Percentiles rank a stretch among this genome's conserved stretches.
Conservation (phyloP, 23 tunicate genomes). For the Ascidia mentula region DNA sequence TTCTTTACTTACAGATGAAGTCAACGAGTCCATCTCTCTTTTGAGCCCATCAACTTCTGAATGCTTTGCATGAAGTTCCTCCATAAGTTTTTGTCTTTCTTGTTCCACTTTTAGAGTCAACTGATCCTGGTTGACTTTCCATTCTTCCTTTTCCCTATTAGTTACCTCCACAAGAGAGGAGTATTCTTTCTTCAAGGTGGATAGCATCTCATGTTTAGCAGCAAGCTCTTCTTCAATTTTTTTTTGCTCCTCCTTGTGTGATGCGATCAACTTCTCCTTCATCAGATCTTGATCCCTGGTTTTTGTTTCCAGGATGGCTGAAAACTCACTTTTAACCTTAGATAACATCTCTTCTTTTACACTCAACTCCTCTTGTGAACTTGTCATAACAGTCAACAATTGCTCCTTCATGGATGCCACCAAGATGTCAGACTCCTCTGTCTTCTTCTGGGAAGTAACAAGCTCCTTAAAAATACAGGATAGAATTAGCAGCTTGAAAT, state of each 20-base stretch:
- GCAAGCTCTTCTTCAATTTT: background rate
- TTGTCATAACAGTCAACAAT: constrained; percentile 11
- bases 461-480: too few relatives aligned
- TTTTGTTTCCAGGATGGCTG: background rate
- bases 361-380: constrained; percentile 20
- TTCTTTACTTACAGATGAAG: background rate
- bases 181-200: constrained; percentile 3
- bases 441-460: constrained; percentile 19
- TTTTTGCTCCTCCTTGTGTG: background rate
- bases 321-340: constrained; percentile 8
- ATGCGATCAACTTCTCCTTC: constrained; percentile 3
- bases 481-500: too few relatives aligned
- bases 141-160: background rate
- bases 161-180: background rate
- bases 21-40: background rate
- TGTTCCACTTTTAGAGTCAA: background rate
- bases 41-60: background rate
- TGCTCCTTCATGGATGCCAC: constrained; percentile 57
- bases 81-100: background rate
- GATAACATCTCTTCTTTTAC: constrained; percentile 28
- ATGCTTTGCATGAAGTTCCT: background rate
- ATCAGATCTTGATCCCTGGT: constrained; percentile 1
- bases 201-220: constrained; percentile 15
- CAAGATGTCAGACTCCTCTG: constrained; percentile 48
- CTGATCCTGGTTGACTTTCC: background rate